Evolutionary conservation across 2,888 invertebrate species (phyloP), one percentile per base, ranked within the genome.

Genomic region (Conchocele bisecta): DNA sequence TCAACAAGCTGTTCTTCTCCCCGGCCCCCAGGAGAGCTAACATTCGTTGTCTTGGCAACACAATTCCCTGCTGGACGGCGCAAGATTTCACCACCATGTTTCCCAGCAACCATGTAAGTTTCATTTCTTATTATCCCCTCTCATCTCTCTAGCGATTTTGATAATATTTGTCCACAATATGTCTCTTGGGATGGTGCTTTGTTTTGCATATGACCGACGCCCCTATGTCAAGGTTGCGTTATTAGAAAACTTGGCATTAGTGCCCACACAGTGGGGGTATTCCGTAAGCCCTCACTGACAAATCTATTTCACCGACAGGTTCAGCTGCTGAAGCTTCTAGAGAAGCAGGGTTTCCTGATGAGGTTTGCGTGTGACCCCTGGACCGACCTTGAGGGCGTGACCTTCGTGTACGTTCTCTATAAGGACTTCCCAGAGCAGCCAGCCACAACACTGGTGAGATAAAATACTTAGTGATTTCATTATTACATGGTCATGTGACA

Each of bases 61-160:
- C 64, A 0, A 64, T 78, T 20, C 69, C 81, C 7, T 79, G 66
- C 51, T 84, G 83, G 83, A 76, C 60, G 17, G 20, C 50, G 29
- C 51, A 61, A 11, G 73, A 80, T 39, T 13, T 82, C 6, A 59
- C 48, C 35, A 57, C 51, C 9, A 17, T 51, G 11, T 66, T 46
- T 42, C 41, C 56, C 11, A 44, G 50, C n/a, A n/a, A n/a, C n/a
- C n/a, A n/a, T n/a, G n/a, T n/a, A n/a, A n/a, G n/a, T n/a, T n/a
- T n/a, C n/a, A n/a, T n/a, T n/a, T n/a, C n/a, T n/a, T n/a, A n/a
- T n/a, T n/a, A n/a, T n/a, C n/a, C n/a, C n/a, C n/a, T n/a, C n/a
- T n/a, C n/a, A n/a, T n/a, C n/a, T n/a, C n/a, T n/a, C n/a, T n/a
- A n/a, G n/a, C n/a, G n/a, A n/a, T n/a, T n/a, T n/a, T n/a, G n/a